Percentiles rank a stretch among this genome's conserved stretches.
phyloP scores from a whole-genome alignment of 64 coral and sea anemone genomes.

The Montipora sp. region DNA sequence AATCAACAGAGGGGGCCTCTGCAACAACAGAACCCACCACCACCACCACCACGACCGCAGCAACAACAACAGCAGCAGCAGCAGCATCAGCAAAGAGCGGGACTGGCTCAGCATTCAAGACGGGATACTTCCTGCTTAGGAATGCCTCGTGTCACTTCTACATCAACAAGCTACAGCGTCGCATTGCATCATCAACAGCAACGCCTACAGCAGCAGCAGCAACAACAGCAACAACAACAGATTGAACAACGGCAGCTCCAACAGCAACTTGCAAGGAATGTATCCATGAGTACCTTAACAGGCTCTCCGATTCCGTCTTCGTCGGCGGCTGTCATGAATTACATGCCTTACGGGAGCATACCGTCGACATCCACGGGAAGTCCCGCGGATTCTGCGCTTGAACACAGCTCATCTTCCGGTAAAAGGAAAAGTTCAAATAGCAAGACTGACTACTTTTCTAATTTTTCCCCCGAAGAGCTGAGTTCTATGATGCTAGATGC shows the following conservation, averaged over 20 bases:
- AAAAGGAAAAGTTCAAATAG: slow-evolving; percentile 16
- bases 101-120: neutral
- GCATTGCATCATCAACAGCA: slow-evolving; percentile 26
- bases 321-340: neutral
- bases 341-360: slow-evolving; percentile 9
- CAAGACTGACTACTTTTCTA: slow-evolving; percentile 62
- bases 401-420: neutral
- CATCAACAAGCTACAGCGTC: slow-evolving; percentile 34
- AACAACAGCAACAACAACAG: neutral
- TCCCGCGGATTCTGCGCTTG: neutral
- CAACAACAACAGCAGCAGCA: neutral
- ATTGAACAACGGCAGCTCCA: neutral
- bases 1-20: neutral
- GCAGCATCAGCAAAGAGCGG: slow-evolving; percentile 4
- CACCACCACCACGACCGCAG: neutral
- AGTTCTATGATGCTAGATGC: slow-evolving; percentile 54
- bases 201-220: neutral
- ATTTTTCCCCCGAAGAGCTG: slow-evolving; percentile 71
- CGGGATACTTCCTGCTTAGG: neutral
- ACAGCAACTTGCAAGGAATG: slow-evolving; percentile 4
- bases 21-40: neutral
- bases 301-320: neutral
- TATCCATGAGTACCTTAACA: neutral
- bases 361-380: slow-evolving; percentile 8
- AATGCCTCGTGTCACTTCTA: slow-evolving; percentile 30